phyloP scores from a whole-genome alignment of 1,140 invertebrate species.

The Anadara kagoshimensis region DNA sequence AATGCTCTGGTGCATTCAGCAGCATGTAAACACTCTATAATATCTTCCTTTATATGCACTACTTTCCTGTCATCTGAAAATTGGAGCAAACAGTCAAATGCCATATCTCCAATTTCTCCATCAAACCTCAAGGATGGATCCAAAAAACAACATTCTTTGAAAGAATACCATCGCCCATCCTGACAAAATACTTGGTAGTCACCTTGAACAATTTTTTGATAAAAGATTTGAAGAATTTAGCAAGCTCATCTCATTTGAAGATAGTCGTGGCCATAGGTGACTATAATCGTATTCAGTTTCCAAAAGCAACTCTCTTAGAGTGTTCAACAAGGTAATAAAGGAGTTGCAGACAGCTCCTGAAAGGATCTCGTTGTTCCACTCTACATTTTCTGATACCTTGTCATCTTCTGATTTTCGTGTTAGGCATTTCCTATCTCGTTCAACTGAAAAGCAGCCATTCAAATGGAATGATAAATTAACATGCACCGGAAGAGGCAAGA shows the following conservation, averaged over 20 bases:
- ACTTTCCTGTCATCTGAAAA: neutral
- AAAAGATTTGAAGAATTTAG: neutral
- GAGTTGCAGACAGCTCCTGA: neutral
- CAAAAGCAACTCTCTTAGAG: neutral
- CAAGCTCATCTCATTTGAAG: neutral
- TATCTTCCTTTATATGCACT: neutral
- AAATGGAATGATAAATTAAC: neutral
- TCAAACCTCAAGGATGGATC: neutral
- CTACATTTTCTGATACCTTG: neutral
- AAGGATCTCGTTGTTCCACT: constrained; percentile 4
- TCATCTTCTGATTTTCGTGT: neutral
- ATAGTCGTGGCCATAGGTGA: neutral
- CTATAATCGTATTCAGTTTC: neutral
- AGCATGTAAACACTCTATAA: neutral
- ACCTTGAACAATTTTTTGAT: neutral
- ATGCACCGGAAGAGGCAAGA: neutral
- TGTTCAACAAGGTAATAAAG: neutral
- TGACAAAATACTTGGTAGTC: neutral
- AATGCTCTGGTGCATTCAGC: neutral
- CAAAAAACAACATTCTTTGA: neutral
- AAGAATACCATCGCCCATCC: neutral
- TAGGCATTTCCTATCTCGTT: neutral
- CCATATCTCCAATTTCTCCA: neutral
- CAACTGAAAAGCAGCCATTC: constrained; percentile 8
- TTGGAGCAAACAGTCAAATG: neutral